These are phyloP conservation scores for Cryptotis parvus DNA, from an alignment of 2,113 vertebrate genomes.

Conservation along the genomic window DNA sequence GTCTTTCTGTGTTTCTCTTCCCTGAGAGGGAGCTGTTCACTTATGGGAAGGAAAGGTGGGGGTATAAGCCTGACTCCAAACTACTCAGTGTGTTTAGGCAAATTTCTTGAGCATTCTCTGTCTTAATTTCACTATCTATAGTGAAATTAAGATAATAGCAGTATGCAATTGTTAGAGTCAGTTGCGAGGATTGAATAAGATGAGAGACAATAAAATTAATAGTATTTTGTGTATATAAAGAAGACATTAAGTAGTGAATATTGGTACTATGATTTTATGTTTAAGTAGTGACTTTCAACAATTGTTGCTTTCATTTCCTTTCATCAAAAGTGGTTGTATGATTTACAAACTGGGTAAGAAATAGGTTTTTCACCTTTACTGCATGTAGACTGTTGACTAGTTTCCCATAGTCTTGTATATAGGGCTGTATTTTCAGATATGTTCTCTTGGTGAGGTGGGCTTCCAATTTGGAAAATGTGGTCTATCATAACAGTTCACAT, in stretches of 20 bases:
- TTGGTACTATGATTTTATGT: conserved; percentile 3
- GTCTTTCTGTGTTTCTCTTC: background rate
- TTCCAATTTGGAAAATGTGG: conserved; percentile 33
- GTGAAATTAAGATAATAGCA: background rate
- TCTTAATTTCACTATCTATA: background rate
- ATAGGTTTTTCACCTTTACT: background rate
- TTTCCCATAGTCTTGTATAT: background rate
- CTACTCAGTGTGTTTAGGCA: background rate
- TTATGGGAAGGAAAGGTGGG: background rate
- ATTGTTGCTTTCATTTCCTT: background rate
- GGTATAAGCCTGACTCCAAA: background rate
- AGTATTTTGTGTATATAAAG: background rate
- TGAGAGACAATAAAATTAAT: background rate
- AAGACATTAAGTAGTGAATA: background rate
- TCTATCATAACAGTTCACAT: background rate
- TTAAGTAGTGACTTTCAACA: background rate
- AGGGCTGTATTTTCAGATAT: background rate
- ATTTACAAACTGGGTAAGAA: background rate
- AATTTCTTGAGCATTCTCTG: background rate
- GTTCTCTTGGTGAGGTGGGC: background rate
- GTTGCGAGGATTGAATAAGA: background rate
- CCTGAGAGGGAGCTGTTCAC: conserved; percentile 2
- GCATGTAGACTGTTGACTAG: background rate
- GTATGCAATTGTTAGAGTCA: background rate
- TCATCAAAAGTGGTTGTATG: conserved; percentile 13